Evolutionary conservation across 2,797 vertebrate genomes (phyloP).

Genomic region (Australoheros facetus): DNA sequence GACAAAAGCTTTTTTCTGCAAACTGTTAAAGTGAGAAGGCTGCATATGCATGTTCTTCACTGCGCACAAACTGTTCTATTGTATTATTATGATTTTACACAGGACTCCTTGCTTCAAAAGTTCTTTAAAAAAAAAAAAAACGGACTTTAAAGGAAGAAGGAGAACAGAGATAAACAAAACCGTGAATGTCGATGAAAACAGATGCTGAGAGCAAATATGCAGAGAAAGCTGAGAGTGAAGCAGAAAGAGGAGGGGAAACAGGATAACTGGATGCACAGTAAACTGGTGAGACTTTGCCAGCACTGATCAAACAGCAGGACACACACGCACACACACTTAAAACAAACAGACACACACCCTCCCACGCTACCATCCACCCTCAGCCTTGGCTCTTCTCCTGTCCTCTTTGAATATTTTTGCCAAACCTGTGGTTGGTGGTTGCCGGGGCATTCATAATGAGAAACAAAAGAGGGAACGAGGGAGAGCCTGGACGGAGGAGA

Average conservation of each 20-base stretch:
- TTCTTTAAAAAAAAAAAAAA: background rate
- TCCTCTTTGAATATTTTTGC: constrained; percentile 32
- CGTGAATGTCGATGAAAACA: fast-evolving
- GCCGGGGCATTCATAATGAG: constrained; percentile 42
- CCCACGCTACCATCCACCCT: constrained; percentile 4
- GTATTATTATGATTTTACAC: background rate
- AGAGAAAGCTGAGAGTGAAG: background rate
- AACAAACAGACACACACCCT: constrained; percentile 4
- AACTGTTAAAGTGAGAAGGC: too few relatives aligned
- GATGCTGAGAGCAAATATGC: too few relatives aligned
- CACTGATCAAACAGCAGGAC: constrained; percentile 61
- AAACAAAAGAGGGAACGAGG: constrained; percentile 50
- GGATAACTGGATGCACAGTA: constrained; percentile 6
- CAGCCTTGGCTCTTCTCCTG: constrained; percentile 39
- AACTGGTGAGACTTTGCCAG: constrained; percentile 35
- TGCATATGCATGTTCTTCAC: background rate
- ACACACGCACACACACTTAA: constrained; percentile 15
- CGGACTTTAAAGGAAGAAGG: background rate
- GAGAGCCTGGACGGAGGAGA: background rate
- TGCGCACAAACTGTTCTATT: background rate
- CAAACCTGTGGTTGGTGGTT: constrained; percentile 65
- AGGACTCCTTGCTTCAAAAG: too few relatives aligned
- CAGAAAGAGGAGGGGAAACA: background rate
- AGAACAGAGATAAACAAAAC: background rate
- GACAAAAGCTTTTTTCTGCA: background rate